Evolutionary conservation across 2,797 vertebrate species (phyloP).

Genomic region (Enteromius fasciolatus): DNA sequence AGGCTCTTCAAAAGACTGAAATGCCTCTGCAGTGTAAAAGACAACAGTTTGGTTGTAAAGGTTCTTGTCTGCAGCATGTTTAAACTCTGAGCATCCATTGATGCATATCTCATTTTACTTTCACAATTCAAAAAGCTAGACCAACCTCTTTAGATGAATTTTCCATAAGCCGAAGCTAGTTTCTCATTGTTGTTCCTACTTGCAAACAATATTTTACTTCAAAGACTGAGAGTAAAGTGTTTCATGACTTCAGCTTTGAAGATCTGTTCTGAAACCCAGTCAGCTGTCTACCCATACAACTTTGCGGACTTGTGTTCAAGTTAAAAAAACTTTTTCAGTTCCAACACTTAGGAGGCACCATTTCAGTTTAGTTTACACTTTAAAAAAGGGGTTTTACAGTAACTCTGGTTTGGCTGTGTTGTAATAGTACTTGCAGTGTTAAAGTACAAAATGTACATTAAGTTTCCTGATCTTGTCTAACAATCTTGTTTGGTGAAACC

Average conservation of each 20-base stretch:
- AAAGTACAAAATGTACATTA: neutral
- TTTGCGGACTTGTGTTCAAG: neutral
- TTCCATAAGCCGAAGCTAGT: neutral
- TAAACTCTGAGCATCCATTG: conserved; percentile 1
- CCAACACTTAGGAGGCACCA: neutral
- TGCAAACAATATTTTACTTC: neutral
- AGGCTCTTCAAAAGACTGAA: conserved; percentile 43
- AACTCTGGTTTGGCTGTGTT: neutral
- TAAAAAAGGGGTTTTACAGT: neutral
- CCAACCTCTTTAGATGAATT: neutral
- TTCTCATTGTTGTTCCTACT: neutral
- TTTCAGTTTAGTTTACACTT: neutral
- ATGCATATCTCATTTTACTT: neutral
- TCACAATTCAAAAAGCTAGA: conserved; percentile 12
- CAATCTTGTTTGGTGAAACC: neutral
- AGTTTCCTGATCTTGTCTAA: neutral
- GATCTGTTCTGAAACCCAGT: neutral
- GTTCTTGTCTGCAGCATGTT: conserved; percentile 21
- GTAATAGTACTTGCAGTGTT: neutral
- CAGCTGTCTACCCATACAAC: neutral
- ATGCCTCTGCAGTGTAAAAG: conserved; percentile 33
- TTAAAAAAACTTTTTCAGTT: neutral
- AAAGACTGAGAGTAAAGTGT: neutral
- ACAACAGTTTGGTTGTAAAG: conserved; percentile 43
- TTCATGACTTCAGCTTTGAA: neutral